These are phyloP conservation scores for Listrodromus nycthemerus DNA, from an alignment of 2,888 invertebrate genomes.

Conservation along the genomic window DNA sequence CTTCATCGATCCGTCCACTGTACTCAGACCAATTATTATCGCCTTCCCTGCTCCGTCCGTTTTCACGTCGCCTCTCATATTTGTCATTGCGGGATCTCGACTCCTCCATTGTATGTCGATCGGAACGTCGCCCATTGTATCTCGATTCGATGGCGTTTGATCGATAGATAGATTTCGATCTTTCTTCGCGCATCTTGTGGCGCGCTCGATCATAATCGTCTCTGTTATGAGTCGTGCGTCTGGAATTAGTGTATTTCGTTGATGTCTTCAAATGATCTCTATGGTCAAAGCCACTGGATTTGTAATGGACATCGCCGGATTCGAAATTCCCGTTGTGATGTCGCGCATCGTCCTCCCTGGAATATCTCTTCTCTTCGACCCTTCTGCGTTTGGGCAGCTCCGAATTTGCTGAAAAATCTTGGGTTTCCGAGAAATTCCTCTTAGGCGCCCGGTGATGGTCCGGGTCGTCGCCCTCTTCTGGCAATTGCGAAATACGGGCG, in stretches of 20 bases:
- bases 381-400: background rate
- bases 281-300: constrained; percentile 1
- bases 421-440: constrained; percentile 1
- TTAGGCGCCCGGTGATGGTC: background rate
- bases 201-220: background rate
- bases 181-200: background rate
- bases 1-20: constrained; percentile 3
- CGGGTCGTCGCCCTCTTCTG: constrained; percentile 34
- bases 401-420: background rate
- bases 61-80: constrained; percentile 28
- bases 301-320: background rate
- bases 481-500: background rate
- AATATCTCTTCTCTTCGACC: background rate
- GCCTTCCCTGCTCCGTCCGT: background rate
- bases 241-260: background rate
- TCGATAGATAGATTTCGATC: constrained; percentile 43
- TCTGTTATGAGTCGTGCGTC: background rate
- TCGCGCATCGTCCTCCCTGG: background rate
- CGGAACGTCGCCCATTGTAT: constrained; percentile 29
- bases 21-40: constrained; percentile 12
- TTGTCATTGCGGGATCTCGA: constrained; percentile 12
- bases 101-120: constrained; percentile 17
- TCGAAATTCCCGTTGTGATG: background rate
- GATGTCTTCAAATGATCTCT: background rate
- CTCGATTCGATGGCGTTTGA: constrained; percentile 54